phyloP scores from a whole-genome alignment of 2,888 invertebrate genomes.

The Sipha maydis region DNA sequence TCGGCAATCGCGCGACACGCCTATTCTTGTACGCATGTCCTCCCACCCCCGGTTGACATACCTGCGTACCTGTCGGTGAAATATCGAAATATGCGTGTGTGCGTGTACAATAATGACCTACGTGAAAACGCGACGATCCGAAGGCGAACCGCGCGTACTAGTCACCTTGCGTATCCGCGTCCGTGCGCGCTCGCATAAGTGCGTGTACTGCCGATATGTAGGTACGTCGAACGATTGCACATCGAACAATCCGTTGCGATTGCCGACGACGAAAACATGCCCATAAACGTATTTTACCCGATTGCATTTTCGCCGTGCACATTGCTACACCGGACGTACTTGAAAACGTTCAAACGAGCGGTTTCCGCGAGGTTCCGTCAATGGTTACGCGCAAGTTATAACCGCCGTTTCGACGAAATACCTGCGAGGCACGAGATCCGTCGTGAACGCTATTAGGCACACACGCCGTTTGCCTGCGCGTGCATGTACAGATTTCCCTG shows the following conservation, averaged over 20 bases:
- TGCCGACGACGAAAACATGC: not conserved
- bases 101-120: not conserved
- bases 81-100: not conserved
- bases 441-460: too few species aligned
- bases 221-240: not conserved
- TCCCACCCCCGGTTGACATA: not conserved
- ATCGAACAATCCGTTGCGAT: not conserved
- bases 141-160: not conserved
- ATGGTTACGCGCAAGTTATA: not conserved
- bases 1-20: slow-evolving; percentile 39
- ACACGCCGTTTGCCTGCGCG: too few species aligned
- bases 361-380: not conserved
- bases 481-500: too few species aligned
- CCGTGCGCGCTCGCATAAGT: not conserved
- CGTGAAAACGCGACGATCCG: not conserved
- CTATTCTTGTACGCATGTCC: not conserved
- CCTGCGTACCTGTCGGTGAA: not conserved
- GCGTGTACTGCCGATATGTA: not conserved
- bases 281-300: not conserved
- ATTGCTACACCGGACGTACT: slow-evolving; percentile 16
- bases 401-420: too few species aligned
- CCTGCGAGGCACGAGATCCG: too few species aligned
- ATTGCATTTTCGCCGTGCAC: not conserved
- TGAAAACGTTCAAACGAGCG: slow-evolving; percentile 2
- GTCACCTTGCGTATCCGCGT: not conserved